Percentiles rank a stretch among this genome's conserved stretches.
phyloP scores from a whole-genome alignment of 2,113 vertebrate species.

The Paracanthobrama guichenoti region DNA sequence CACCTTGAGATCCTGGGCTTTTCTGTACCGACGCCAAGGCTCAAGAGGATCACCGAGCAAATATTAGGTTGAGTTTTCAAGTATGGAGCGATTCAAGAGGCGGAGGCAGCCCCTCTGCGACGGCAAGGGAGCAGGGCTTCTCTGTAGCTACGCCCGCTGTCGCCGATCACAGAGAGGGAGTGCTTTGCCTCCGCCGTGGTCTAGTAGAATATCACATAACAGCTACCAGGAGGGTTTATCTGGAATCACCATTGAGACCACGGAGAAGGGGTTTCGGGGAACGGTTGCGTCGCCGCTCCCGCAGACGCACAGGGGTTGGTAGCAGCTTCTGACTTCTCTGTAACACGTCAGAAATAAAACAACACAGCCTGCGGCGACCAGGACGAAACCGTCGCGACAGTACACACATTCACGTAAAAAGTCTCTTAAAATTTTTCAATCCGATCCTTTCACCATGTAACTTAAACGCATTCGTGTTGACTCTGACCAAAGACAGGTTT shows the following conservation, averaged over 20 bases:
- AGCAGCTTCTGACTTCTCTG: slow-evolving; percentile 83
- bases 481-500: slow-evolving; percentile 8
- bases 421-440: slow-evolving; percentile 22
- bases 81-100: slow-evolving; percentile 60
- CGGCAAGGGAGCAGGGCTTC: slow-evolving; percentile 74
- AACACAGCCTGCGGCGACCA: slow-evolving; percentile 66
- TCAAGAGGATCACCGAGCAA: slow-evolving; percentile 15
- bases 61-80: slow-evolving; percentile 55
- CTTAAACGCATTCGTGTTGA: neutral
- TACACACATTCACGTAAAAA: slow-evolving; percentile 33
- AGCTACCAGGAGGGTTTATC: slow-evolving; percentile 63
- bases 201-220: slow-evolving; percentile 69
- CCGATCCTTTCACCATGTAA: neutral
- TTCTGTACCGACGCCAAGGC: slow-evolving; percentile 43
- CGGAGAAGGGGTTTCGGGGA: neutral
- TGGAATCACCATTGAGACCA: slow-evolving; percentile 32
- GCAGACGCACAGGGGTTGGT: slow-evolving; percentile 48
- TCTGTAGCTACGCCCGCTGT: slow-evolving; percentile 82
- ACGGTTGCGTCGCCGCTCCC: neutral
- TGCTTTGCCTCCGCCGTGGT: slow-evolving; percentile 64
- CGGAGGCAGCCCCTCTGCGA: slow-evolving; percentile 51
- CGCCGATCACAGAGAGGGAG: slow-evolving; percentile 64
- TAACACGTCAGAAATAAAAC: slow-evolving; percentile 76
- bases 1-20: slow-evolving; percentile 44
- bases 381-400: neutral